Evolutionary conservation across 1,140 invertebrate genomes (phyloP).

Genomic region (Ctenoplectra terminalis): DNA sequence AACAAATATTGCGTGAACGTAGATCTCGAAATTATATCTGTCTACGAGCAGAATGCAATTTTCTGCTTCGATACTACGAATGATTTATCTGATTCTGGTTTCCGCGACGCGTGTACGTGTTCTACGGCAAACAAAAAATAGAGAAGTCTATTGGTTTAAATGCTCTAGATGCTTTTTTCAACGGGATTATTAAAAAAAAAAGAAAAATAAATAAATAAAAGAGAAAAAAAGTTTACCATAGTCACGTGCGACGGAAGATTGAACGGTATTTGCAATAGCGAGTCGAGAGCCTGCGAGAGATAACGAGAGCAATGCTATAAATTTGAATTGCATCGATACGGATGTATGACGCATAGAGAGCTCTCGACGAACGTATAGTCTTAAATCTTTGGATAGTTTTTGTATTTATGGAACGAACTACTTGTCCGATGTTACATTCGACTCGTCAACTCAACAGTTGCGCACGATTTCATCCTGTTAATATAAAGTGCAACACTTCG

Average conservation of each 20-base stretch:
- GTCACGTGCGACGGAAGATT: not conserved
- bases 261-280: too few species aligned
- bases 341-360: not conserved
- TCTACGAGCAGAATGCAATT: not conserved
- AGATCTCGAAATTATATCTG: not conserved
- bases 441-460: not conserved
- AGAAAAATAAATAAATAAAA: too few species aligned
- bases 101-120: too few species aligned
- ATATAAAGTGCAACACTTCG: not conserved
- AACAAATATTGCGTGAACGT: not conserved
- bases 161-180: not conserved
- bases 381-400: not conserved
- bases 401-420: too few species aligned
- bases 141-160: not conserved
- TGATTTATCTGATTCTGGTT: not conserved
- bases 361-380: not conserved
- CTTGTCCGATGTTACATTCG: not conserved
- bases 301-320: not conserved
- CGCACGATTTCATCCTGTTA: not conserved
- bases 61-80: not conserved
- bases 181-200: not conserved
- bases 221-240: too few species aligned
- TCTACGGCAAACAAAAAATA: too few species aligned
- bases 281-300: too few species aligned
- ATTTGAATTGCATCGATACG: not conserved